Evolutionary conservation across 2,113 vertebrate species (phyloP).

Genomic region (Rhinichthys klamathensis): DNA sequence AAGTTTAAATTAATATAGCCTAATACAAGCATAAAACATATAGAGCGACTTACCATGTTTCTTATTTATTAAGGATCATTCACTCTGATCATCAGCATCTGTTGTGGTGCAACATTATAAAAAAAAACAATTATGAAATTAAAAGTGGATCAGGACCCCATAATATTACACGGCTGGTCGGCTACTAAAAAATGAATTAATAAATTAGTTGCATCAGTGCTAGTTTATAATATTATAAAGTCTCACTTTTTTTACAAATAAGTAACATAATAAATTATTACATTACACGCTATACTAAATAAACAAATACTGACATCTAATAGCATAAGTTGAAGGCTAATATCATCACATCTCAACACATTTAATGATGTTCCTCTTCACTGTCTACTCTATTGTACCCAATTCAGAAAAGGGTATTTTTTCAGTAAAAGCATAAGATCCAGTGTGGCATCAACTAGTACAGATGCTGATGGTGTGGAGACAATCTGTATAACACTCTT

Average conservation of each 20-base stretch:
- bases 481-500: background rate
- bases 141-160: background rate
- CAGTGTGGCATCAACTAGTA: background rate
- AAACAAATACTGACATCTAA: background rate
- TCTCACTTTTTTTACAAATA: background rate
- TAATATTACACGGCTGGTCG: background rate
- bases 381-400: too few species aligned
- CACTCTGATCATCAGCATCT: constrained; percentile 2
- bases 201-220: background rate
- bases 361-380: too few species aligned
- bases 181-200: background rate
- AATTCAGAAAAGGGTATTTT: too few species aligned
- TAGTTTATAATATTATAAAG: background rate
- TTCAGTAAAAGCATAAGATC: background rate
- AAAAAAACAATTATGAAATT: background rate
- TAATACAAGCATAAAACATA: constrained; percentile 18
- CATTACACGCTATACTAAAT: background rate
- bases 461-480: background rate
- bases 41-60: constrained; percentile 12
- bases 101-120: background rate
- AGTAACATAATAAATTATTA: background rate
- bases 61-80: constrained; percentile 1
- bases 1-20: constrained; percentile 14
- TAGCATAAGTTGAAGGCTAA: background rate
- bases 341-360: background rate